phyloP scores from a whole-genome alignment of 2,888 invertebrate species.

The Theretra japonica region DNA sequence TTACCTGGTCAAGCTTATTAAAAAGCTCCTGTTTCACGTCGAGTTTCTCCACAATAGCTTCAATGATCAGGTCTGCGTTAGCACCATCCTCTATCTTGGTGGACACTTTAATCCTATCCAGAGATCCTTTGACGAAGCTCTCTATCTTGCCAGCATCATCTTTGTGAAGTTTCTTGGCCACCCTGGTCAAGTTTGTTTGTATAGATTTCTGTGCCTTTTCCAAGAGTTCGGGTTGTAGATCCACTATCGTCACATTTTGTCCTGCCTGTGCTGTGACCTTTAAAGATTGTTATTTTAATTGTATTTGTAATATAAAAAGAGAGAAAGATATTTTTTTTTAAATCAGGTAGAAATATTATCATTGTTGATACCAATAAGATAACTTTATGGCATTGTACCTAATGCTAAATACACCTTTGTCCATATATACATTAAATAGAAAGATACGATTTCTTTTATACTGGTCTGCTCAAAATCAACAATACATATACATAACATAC shows the following conservation, averaged over 20 bases:
- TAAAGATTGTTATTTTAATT: slow-evolving; percentile 59
- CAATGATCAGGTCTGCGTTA: slow-evolving; percentile 89
- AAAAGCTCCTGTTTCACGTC: slow-evolving; percentile 91
- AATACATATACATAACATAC: too few species aligned
- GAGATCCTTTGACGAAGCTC: slow-evolving; percentile 87
- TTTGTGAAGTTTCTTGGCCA: slow-evolving; percentile 91
- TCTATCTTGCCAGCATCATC: slow-evolving; percentile 87
- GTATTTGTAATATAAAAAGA: neutral
- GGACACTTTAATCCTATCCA: slow-evolving; percentile 78
- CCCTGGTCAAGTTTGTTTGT: slow-evolving; percentile 87
- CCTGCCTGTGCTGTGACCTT: slow-evolving; percentile 94
- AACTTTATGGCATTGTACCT: too few species aligned
- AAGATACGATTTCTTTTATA: too few species aligned
- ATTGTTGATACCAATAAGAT: too few species aligned
- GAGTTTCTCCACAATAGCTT: slow-evolving; percentile 95
- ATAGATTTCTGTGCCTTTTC: slow-evolving; percentile 90
- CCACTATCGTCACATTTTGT: slow-evolving; percentile 92
- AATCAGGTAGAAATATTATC: too few species aligned
- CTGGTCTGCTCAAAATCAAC: too few species aligned
- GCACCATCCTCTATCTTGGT: slow-evolving; percentile 87
- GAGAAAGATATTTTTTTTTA: neutral
- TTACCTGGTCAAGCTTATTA: slow-evolving; percentile 87
- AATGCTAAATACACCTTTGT: too few species aligned
- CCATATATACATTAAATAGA: too few species aligned
- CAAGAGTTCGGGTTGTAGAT: slow-evolving; percentile 89